Base-by-base conservation (phyloP, 2,113 vertebrate genomes). In the Bubalus kerabau region DNA sequence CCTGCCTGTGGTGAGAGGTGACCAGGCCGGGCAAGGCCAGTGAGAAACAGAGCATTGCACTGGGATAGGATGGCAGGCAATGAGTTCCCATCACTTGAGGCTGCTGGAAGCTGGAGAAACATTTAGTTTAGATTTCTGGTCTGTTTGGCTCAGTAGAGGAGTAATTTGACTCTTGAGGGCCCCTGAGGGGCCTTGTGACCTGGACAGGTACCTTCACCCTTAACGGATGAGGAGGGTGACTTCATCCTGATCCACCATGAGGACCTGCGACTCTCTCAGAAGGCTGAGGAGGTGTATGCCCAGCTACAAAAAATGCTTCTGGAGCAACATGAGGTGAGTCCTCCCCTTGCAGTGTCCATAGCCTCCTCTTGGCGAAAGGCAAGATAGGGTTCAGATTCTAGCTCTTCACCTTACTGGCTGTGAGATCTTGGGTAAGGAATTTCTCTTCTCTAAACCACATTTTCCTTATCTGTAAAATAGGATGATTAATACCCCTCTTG, bases 211-310 rank as follows among this genome's bases (percentile, higher is more conserved):
- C 99, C 99, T 60, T 99, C 99, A 85, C 99, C 99, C 43, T 99
- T 99, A 86, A 99, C 99, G 56, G 99, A 99, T 88, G 99, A 99
- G 0, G 99, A 99, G 3, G 97, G 98, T 40, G 99, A 99, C 97
- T 99, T 99, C 98, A 99, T 99, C 97, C 98, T 99, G 96, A 99
- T 99, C 85, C 99, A 99, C 98, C 99, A 99, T 88, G 99, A 99
- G 30, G 99, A 99, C 28, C 98, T 99, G 67, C 99, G 99, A 90
- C 88, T 99, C 80, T 99, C 99, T 0, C 99, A 99, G 98, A 99
- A 99, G 98, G 98, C 99, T 0, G 99, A 99, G 96, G 99, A 99
- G 90, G 99, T 99, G 30, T 99, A 99, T 92, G 50, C 98, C 2
- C 99, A 99, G 26, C 99, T 99, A 85, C 98, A 98, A 87, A 99